A percentile compares a stretch with the other conserved stretches of the same genome.
Evolutionary conservation across 2,888 invertebrate species (phyloP).

Genomic region (Leucophora obtusa): DNA sequence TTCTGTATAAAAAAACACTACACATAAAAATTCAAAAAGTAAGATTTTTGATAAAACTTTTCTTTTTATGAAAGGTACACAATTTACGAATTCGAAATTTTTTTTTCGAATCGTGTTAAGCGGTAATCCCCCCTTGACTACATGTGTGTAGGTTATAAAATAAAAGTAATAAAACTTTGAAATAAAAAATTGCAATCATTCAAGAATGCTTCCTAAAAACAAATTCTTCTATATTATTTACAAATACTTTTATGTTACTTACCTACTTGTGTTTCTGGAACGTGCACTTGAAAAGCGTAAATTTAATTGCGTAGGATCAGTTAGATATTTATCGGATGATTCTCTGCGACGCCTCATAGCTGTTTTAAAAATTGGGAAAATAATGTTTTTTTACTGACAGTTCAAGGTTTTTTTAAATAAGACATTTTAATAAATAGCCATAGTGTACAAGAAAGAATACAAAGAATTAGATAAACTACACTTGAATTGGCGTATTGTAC

Average conservation of each 20-base stretch:
- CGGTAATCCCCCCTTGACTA: too few relatives aligned
- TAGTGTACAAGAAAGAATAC: conserved; percentile 7
- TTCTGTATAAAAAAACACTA: too few relatives aligned
- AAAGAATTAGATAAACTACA: not conserved
- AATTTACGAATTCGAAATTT: too few relatives aligned
- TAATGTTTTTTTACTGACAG: not conserved
- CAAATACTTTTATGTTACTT: conserved; percentile 65
- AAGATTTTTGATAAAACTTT: too few relatives aligned
- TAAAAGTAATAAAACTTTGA: too few relatives aligned
- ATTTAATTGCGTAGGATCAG: conserved; percentile 90
- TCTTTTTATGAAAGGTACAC: too few relatives aligned
- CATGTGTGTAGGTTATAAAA: too few relatives aligned
- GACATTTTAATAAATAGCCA: conserved; percentile 5
- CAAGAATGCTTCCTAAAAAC: too few relatives aligned
- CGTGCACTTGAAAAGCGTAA: conserved; percentile 88
- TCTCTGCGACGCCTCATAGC: conserved; percentile 87
- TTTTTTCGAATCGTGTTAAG: too few relatives aligned
- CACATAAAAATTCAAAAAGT: too few relatives aligned
- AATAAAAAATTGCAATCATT: too few relatives aligned
- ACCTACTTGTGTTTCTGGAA: conserved; percentile 78
- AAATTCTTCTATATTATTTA: conserved; percentile 65
- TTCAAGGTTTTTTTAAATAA: conserved; percentile 17
- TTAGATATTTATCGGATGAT: conserved; percentile 90
- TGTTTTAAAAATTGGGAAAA: conserved; percentile 35
- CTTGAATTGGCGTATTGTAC: too few relatives aligned